Evolutionary conservation across 2,888 invertebrate genomes (phyloP).

Genomic region (Eupithecia vulgata): DNA sequence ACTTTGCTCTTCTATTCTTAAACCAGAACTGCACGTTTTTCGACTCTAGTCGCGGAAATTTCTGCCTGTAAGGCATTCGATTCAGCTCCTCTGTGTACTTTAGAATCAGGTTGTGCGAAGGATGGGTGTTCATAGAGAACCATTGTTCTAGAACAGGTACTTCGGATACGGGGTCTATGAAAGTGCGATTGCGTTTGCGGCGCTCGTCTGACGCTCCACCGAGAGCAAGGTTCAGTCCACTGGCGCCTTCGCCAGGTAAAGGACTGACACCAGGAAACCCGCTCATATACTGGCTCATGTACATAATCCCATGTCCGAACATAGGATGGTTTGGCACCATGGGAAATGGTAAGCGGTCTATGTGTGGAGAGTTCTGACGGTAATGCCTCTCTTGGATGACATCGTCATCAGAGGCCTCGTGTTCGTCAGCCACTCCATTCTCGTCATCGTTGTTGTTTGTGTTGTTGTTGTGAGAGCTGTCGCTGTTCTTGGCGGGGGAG

Average conservation of each 20-base stretch:
- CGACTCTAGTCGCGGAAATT: slow-evolving; percentile 98
- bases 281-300: slow-evolving; percentile 94
- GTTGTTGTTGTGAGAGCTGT: slow-evolving; percentile 78
- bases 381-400: slow-evolving; percentile 75
- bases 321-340: slow-evolving; percentile 92
- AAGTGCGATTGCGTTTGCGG: slow-evolving; percentile 97
- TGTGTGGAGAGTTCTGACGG: slow-evolving; percentile 70
- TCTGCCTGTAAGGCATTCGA: slow-evolving; percentile 98
- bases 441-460: slow-evolving; percentile 76
- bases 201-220: slow-evolving; percentile 91
- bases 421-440: slow-evolving; percentile 78
- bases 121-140: slow-evolving; percentile 99
- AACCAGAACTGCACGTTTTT: slow-evolving; percentile 99
- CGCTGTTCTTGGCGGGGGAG: slow-evolving; percentile 83
- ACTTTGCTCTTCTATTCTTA: slow-evolving; percentile 99
- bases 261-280: slow-evolving; percentile 81
- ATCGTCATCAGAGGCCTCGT: slow-evolving; percentile 81
- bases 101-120: slow-evolving; percentile 98
- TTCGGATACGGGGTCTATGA: slow-evolving; percentile 99
- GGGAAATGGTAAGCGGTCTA: slow-evolving; percentile 87
- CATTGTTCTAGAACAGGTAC: slow-evolving; percentile 97
- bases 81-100: slow-evolving; percentile 99
- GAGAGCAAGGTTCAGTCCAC: slow-evolving; percentile 86
- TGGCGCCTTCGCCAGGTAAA: slow-evolving; percentile 83
- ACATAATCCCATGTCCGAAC: slow-evolving; percentile 96